Conservation (phyloP, 2,888 invertebrate species). For the Artemia sinica region DNA sequence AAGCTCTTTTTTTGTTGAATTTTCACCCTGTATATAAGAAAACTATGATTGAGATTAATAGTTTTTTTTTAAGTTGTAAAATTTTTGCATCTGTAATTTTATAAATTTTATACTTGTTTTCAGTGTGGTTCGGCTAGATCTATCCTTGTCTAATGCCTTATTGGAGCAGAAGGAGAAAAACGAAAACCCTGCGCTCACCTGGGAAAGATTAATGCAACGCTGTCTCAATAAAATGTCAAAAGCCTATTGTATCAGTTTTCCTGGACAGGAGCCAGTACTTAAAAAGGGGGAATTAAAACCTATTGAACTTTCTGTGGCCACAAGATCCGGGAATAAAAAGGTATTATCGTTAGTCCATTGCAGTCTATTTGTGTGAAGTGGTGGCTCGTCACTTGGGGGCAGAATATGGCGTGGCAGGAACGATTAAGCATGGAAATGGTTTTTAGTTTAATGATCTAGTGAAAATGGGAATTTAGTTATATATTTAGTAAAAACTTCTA, state of each 20-base stretch:
- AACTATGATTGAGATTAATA: too few relatives aligned
- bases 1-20: too few relatives aligned
- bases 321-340: slow-evolving; percentile 72
- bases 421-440: too few relatives aligned
- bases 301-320: slow-evolving; percentile 54
- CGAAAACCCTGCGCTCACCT: slow-evolving; percentile 35
- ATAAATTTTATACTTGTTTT: slow-evolving; percentile 25
- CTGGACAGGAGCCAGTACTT: slow-evolving; percentile 34
- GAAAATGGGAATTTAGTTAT: too few relatives aligned
- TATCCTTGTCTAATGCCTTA: slow-evolving; percentile 35
- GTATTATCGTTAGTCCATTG: slow-evolving; percentile 33
- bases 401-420: too few relatives aligned
- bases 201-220: slow-evolving; percentile 51
- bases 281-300: slow-evolving; percentile 54
- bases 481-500: too few relatives aligned
- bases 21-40: too few relatives aligned
- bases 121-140: slow-evolving; percentile 41
- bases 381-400: too few relatives aligned
- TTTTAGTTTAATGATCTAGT: too few relatives aligned
- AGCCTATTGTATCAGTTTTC: slow-evolving; percentile 43
- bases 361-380: too few relatives aligned
- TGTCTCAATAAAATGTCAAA: slow-evolving; percentile 52
- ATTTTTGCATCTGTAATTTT: slow-evolving; percentile 13
- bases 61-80: too few relatives aligned
- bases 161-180: slow-evolving; percentile 32